Percentiles rank a stretch among this genome's conserved stretches.
phyloP scores from a whole-genome alignment of 2,797 vertebrate species.

The Falco peregrinus region DNA sequence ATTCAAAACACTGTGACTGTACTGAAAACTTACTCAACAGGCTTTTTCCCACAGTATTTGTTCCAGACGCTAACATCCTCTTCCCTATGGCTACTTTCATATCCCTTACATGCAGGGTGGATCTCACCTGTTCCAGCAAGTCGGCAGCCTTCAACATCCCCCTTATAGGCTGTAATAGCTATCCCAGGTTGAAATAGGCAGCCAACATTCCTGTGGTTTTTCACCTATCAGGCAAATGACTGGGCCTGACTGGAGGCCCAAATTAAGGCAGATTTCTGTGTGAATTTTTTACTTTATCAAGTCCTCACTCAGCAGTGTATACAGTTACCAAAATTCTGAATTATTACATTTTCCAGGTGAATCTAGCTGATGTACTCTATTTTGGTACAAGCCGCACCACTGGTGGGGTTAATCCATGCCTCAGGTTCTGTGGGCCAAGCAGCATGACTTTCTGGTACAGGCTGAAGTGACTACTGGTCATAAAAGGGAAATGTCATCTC shows the following conservation, averaged over 20 bases:
- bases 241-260: neutral
- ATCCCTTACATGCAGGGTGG: neutral
- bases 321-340: neutral
- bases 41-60: slow-evolving; percentile 33
- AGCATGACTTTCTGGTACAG: neutral
- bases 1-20: neutral
- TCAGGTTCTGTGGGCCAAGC: neutral
- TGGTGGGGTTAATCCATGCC: neutral
- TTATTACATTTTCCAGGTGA: neutral
- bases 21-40: slow-evolving; percentile 1
- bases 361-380: neutral
- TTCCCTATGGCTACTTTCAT: neutral
- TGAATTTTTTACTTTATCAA: neutral
- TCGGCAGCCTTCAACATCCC: neutral
- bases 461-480: neutral
- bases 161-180: neutral
- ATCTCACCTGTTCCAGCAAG: slow-evolving; percentile 47
- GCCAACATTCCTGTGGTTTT: slow-evolving; percentile 35
- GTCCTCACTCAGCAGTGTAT: neutral
- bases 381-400: neutral
- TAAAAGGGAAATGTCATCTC: neutral
- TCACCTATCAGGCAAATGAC: neutral
- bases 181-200: slow-evolving; percentile 19
- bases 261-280: neutral
- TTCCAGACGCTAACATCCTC: slow-evolving; percentile 4